Percentiles rank a stretch among this genome's conserved stretches.
Evolutionary conservation across 2,888 invertebrate species (phyloP).

Genomic region (Choreutis nemorana): DNA sequence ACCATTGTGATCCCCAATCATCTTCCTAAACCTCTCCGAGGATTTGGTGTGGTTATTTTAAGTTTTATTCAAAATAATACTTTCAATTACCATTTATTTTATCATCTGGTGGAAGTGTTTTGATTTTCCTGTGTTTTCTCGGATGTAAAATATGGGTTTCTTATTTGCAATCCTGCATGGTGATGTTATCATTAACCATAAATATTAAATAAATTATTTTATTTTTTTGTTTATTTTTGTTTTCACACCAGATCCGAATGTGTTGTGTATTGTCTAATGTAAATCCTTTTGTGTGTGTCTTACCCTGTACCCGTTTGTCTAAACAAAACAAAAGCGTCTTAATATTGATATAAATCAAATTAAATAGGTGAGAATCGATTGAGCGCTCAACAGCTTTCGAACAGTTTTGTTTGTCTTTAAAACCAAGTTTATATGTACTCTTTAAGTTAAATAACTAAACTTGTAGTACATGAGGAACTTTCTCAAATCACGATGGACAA

Average conservation of each 20-base stretch:
- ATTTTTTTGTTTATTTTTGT: slow-evolving; percentile 37
- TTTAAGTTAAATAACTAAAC: too few relatives aligned
- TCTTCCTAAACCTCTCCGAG: slow-evolving; percentile 62
- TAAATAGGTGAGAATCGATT: slow-evolving; percentile 24
- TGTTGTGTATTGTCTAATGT: slow-evolving; percentile 92
- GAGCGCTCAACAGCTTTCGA: slow-evolving; percentile 53
- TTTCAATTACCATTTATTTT: slow-evolving; percentile 53
- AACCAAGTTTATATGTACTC: too few relatives aligned
- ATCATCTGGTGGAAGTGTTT: slow-evolving; percentile 65
- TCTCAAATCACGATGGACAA: slow-evolving; percentile 54
- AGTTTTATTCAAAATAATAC: slow-evolving; percentile 40
- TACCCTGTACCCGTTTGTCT: slow-evolving; percentile 69
- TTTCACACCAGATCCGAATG: slow-evolving; percentile 68
- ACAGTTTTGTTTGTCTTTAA: slow-evolving; percentile 63
- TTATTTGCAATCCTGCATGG: slow-evolving; percentile 59
- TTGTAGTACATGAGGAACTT: slow-evolving; percentile 20
- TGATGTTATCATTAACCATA: slow-evolving; percentile 41
- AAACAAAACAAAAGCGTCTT: slow-evolving; percentile 52
- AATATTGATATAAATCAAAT: slow-evolving; percentile 29
- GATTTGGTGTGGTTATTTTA: slow-evolving; percentile 66
- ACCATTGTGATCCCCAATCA: slow-evolving; percentile 52
- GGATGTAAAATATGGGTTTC: slow-evolving; percentile 45
- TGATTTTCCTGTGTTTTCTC: slow-evolving; percentile 63
- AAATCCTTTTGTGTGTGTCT: slow-evolving; percentile 91
- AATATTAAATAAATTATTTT: slow-evolving; percentile 25